Evolutionary conservation across 2,113 vertebrate species (phyloP), one percentile per base, ranked within the genome.

Genomic region (Clarias magur): DNA sequence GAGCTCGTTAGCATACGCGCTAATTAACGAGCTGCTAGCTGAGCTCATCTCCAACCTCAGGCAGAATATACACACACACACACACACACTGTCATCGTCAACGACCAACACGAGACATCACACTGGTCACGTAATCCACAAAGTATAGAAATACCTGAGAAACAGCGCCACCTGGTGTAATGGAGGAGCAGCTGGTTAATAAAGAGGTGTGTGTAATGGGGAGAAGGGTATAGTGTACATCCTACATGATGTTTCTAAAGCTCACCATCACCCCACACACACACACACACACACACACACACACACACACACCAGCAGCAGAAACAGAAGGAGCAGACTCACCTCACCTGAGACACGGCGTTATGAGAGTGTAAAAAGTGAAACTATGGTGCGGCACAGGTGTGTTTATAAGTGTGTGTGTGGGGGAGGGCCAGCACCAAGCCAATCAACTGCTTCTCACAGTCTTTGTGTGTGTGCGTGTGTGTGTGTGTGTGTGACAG

Each of bases 401-500:
- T 79, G 76, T 57, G 15, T 79, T 27, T 57, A 57, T 27, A 57
- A 21, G 78, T 59, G 54, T 30, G 78, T 59, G 54, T 80, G 78
- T 21, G 48, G 72, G 54, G 54, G 0, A 3, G 48, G 25, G 11
- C 15, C 17, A 75, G 23, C 23, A 25, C 21, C 21, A 42, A 53
- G 38, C 72, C 72, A 75, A 75, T 25, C 72, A 75, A 12, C 72
- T 75, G 34, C 72, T 25, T 25, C 11, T 13, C 23, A 11, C 10
- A 23, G 80, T 54, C 21, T 48, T 34, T 82, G 34, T 38, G 25
- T 56, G 48, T 65, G 59, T 48, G 38, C 53, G 21, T 82, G 34
- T 63, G 59, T 56, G 27, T 62, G 57, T 38, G 57, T 81, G 79
- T 81, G 56, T 81, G 57, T 62, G 17, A 67, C 93, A 94, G 94